Conservation (phyloP, 1,140 invertebrate genomes). For the Drosophila lacertosa region DNA sequence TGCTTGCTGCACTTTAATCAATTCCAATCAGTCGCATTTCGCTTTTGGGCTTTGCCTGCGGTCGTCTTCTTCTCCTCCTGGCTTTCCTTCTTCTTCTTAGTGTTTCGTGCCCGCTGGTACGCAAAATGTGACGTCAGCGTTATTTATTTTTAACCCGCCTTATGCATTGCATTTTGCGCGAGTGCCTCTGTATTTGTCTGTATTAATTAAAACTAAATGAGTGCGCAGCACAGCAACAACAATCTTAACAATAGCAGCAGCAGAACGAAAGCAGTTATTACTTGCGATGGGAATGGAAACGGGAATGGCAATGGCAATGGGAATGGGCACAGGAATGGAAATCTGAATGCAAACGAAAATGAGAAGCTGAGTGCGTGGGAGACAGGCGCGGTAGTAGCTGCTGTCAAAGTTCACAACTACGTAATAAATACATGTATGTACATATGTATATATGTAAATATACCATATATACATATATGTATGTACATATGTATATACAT, state of each 20-base stretch:
- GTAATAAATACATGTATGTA: background rate
- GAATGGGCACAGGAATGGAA: background rate
- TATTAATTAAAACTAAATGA: constrained; percentile 79
- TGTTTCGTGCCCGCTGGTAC: constrained; percentile 46
- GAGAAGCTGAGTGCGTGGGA: background rate
- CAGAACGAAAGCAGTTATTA: constrained; percentile 53
- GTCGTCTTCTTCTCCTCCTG: no score
- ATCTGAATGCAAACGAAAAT: constrained; percentile 6
- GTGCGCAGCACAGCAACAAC: constrained; percentile 51
- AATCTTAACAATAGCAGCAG: background rate
- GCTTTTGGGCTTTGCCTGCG: constrained; percentile 54
- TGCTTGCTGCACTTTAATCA: constrained; percentile 71
- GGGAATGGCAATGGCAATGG: constrained; percentile 11
- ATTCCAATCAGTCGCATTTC: constrained; percentile 67
- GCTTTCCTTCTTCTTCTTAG: constrained; percentile 9
- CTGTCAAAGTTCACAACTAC: constrained; percentile 29
- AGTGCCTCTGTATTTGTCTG: constrained; percentile 51
- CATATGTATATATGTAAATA: background rate
- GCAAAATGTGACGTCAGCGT: constrained; percentile 84
- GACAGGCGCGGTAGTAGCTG: constrained; percentile 16
- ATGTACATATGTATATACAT: background rate
- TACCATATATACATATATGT: background rate
- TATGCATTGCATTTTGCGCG: constrained; percentile 50
- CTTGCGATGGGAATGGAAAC: constrained; percentile 46
- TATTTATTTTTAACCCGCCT: constrained; percentile 75